These are phyloP conservation scores for Polia nebulosa DNA, from an alignment of 2,888 invertebrate genomes.

Conservation along the genomic window DNA sequence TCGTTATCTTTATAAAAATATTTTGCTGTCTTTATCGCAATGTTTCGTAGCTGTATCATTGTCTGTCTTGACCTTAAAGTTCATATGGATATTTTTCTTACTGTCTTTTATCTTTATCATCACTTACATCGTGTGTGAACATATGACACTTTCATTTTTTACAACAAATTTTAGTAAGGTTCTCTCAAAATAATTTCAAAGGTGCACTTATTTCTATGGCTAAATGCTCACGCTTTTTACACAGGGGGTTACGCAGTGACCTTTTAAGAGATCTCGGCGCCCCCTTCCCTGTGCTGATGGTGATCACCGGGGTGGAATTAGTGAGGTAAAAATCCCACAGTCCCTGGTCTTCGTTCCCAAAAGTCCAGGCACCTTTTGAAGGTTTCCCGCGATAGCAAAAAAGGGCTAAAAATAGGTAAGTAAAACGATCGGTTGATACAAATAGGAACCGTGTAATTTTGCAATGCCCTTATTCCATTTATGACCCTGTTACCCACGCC, in stretches of 20 bases:
- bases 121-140: neutral
- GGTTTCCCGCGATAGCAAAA: too few species aligned
- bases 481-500: neutral
- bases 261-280: too few species aligned
- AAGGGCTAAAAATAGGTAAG: too few species aligned
- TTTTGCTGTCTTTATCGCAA: constrained; percentile 62
- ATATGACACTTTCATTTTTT: neutral
- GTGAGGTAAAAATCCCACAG: too few species aligned
- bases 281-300: too few species aligned
- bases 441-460: neutral
- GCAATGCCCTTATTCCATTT: neutral
- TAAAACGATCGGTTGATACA: neutral
- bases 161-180: neutral
- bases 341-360: too few species aligned
- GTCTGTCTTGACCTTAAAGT: constrained; percentile 55
- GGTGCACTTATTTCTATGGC: too few species aligned
- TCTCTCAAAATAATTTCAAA: neutral
- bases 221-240: too few species aligned
- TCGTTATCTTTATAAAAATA: constrained; percentile 55
- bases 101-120: constrained; percentile 1
- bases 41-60: constrained; percentile 49
- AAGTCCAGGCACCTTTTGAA: too few species aligned
- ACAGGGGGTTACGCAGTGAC: too few species aligned
- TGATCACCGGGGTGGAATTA: too few species aligned
- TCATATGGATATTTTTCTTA: constrained; percentile 8